These are phyloP conservation scores for Ericerus pela DNA, from an alignment of 1,140 invertebrate species.

Conservation along the genomic window DNA sequence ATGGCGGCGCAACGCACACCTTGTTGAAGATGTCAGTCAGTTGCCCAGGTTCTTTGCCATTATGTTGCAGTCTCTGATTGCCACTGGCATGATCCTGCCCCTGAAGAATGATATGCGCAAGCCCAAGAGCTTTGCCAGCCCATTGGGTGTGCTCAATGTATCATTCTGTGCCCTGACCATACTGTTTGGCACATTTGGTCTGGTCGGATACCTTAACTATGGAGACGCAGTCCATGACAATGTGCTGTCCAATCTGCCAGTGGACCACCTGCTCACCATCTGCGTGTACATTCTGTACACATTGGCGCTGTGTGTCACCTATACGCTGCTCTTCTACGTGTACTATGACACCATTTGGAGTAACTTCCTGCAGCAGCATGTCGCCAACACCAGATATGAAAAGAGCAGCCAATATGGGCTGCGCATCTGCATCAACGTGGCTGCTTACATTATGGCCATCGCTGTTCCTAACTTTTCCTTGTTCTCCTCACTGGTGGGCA, in stretches of 20 bases:
- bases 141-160: constrained; percentile 35
- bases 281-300: constrained; percentile 38
- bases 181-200: constrained; percentile 35
- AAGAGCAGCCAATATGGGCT: background rate
- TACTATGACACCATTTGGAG: constrained; percentile 41
- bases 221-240: constrained; percentile 30
- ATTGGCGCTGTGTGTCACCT: constrained; percentile 40
- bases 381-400: background rate
- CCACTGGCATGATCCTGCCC: constrained; percentile 42
- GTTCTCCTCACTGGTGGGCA: background rate
- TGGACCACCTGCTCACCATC: constrained; percentile 32
- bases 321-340: constrained; percentile 46
- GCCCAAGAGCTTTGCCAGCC: constrained; percentile 32
- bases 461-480: background rate
- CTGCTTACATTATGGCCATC: background rate
- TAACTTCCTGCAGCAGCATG: background rate
- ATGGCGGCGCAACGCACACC: too few relatives aligned
- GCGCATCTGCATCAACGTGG: background rate
- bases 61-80: constrained; percentile 48
- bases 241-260: constrained; percentile 30
- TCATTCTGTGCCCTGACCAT: constrained; percentile 33
- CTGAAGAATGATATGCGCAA: constrained; percentile 38
- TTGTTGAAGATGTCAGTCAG: constrained; percentile 30
- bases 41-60: constrained; percentile 48
- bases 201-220: constrained; percentile 38